These are phyloP conservation scores for Rhinella marina DNA, from an alignment of 2,797 vertebrate species.

Conservation along the genomic window DNA sequence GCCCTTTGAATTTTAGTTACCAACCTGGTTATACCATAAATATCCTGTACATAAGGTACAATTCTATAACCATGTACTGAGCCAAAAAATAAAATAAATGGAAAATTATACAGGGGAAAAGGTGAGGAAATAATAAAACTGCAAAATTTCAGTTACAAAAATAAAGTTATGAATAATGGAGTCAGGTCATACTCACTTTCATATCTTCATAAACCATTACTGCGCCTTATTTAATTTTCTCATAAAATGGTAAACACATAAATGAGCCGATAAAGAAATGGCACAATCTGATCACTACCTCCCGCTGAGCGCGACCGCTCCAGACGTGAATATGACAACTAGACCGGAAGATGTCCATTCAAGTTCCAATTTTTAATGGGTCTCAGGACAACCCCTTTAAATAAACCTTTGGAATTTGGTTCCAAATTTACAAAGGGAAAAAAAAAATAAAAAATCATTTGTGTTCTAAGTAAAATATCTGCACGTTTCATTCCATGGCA, in stretches of 20 bases:
- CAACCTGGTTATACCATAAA: background rate
- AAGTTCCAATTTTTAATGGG: background rate
- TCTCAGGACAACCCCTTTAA: no score
- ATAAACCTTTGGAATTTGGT: no score
- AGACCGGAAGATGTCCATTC: background rate
- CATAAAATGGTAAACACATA: conserved; percentile 53
- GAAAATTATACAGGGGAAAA: background rate
- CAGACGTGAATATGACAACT: background rate
- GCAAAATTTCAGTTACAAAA: background rate
- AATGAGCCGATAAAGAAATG: conserved; percentile 37
- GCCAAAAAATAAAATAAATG: background rate
- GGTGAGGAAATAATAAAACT: background rate
- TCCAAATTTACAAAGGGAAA: no score
- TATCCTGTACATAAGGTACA: background rate
- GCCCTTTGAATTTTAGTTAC: background rate
- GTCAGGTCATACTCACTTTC: conserved; percentile 54
- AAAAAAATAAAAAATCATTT: no score
- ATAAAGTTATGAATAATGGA: conserved; percentile 34
- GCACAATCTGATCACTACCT: background rate
- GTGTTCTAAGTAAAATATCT: no score
- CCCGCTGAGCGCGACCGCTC: background rate
- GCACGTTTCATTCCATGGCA: no score
- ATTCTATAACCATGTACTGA: background rate
- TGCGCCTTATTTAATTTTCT: conserved; percentile 43
- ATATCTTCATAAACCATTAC: conserved; percentile 52